Evolutionary conservation across 2,888 invertebrate genomes (phyloP).

Genomic region (Lutraria lutraria): DNA sequence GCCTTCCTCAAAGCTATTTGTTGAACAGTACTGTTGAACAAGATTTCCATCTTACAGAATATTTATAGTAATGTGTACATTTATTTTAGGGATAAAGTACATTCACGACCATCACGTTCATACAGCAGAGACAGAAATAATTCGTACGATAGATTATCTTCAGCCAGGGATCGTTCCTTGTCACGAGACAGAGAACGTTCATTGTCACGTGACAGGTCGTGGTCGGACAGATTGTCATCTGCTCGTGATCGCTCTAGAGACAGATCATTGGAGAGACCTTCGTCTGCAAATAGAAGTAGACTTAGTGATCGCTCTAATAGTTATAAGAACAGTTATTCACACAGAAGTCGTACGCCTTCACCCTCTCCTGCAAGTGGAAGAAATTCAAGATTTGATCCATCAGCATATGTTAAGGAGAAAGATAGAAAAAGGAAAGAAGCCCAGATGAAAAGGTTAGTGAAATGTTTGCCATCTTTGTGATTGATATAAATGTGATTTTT

Average conservation of each 20-base stretch:
- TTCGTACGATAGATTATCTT: conserved; percentile 67
- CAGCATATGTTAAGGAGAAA: conserved; percentile 85
- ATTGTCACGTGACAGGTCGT: conserved; percentile 71
- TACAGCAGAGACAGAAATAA: conserved; percentile 75
- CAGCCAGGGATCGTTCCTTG: conserved; percentile 69
- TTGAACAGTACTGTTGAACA: too few relatives aligned
- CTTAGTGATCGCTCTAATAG: conserved; percentile 73
- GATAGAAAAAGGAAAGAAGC: conserved; percentile 82
- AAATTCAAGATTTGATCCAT: conserved; percentile 85
- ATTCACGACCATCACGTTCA: conserved; percentile 68
- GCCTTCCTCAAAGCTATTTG: too few relatives aligned
- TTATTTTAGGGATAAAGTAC: conserved; percentile 69
- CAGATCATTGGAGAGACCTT: conserved; percentile 59
- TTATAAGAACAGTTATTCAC: conserved; percentile 68
- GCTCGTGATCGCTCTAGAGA: conserved; percentile 60
- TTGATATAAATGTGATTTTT: neutral
- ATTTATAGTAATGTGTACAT: neutral
- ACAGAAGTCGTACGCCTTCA: conserved; percentile 77
- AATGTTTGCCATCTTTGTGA: neutral
- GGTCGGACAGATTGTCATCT: conserved; percentile 74
- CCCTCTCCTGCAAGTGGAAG: conserved; percentile 78
- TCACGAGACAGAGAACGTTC: conserved; percentile 76
- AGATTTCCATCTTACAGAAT: neutral
- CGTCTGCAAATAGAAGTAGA: conserved; percentile 72
- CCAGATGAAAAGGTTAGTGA: conserved; percentile 78